A percentile compares a stretch with the other conserved stretches of the same genome.
These are phyloP conservation scores for Montipora cactus DNA, from an alignment of 64 coral and sea anemone genomes.

Conservation along the genomic window DNA sequence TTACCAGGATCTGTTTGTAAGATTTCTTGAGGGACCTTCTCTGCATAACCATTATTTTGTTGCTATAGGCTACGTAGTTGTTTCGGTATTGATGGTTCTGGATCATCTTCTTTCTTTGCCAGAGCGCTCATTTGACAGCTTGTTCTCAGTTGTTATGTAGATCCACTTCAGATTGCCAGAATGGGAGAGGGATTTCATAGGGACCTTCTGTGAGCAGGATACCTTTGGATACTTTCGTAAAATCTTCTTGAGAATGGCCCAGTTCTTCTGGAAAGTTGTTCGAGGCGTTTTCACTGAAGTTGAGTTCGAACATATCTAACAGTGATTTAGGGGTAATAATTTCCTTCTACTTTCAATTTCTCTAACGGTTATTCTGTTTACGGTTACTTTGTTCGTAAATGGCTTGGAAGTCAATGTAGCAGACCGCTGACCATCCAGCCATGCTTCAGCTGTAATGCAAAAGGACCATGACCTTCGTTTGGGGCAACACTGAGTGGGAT, in stretches of 20 bases:
- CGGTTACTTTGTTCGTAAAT: neutral
- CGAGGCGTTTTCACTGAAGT: constrained; percentile 47
- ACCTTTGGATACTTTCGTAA: constrained; percentile 23
- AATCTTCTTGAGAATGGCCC: constrained; percentile 60
- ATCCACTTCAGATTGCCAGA: constrained; percentile 41
- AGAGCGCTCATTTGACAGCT: constrained; percentile 48
- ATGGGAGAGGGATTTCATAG: constrained; percentile 63
- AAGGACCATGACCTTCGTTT: constrained; percentile 68
- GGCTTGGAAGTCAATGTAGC: neutral
- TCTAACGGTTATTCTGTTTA: constrained; percentile 57
- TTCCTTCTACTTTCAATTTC: constrained; percentile 42
- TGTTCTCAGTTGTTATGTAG: constrained; percentile 58
- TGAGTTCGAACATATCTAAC: constrained; percentile 53
- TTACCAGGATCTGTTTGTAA: constrained; percentile 16
- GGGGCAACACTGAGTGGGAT: constrained; percentile 74
- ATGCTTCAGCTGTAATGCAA: constrained; percentile 70
- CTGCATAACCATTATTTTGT: constrained; percentile 53
- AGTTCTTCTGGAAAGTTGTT: constrained; percentile 16
- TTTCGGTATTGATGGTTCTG: constrained; percentile 41
- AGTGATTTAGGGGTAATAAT: constrained; percentile 20
- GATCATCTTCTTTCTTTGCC: constrained; percentile 67
- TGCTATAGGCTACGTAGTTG: constrained; percentile 45
- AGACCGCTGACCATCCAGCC: constrained; percentile 74
- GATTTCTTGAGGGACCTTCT: constrained; percentile 13
- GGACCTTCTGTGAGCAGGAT: constrained; percentile 45